Evolutionary conservation across 2,888 invertebrate genomes (phyloP), one percentile per base, ranked within the genome.

Genomic region (Cataglyphis altisquamis): DNA sequence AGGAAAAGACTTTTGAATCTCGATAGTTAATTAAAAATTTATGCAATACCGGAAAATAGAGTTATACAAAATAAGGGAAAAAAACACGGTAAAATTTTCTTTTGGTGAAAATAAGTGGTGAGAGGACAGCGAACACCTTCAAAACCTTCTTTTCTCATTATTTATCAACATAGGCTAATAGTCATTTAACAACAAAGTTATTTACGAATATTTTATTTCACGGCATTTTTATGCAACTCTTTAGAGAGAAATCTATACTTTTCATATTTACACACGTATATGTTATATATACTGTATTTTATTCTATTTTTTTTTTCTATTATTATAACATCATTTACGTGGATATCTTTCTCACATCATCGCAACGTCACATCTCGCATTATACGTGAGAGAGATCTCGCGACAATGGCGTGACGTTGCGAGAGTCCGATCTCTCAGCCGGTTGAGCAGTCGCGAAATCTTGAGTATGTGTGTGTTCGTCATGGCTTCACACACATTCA

Each of bases 41-140:
- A 12, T 29, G 1, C 21, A 60, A 8, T 15, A 21, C 21, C 15
- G 0, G 48, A 21, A 15, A 21, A 15, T 15, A 39, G 66, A 9
- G 32, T 25, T 25, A 10, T 21, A 63, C 18, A 63, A 15, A 70
- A 21, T 32, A 18, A 48, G 8, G 39, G 25, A 18, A 45, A 9
- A 29, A 70, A 52, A 57, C 48, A 10, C 57, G 74, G 64, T 82
- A 78, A 84, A 83, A 82, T 85, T 75, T 88, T 84, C 74, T 62
- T 77, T 77, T 32, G 80, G 45, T 67, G 80, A 87, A 87, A 87
- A 90, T 89, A 89, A 91, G 88, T 87, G 89, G 90, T 89, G 87
- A 86, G 80, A 84, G 39, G 36, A 36, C 4, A 6, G 36, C 36
- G 36, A 36, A 36, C 36, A 6, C 29, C 29, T 29, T 29, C 29